Conservation (phyloP, 2,113 vertebrate species). For the Psephotus haematonotus region DNA sequence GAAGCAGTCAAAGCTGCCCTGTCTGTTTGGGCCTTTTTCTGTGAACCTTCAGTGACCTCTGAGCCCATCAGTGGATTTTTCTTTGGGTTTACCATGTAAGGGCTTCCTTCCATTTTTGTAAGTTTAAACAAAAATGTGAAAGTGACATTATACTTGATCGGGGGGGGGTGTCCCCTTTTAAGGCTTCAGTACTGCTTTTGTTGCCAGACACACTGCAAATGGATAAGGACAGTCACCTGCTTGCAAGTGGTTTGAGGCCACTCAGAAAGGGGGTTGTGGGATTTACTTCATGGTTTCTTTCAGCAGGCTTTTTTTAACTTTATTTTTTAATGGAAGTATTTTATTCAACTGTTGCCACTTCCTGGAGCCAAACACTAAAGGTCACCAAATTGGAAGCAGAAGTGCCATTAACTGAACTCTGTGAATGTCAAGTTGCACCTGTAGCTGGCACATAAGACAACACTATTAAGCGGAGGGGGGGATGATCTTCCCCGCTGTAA, state of each 20-base stretch:
- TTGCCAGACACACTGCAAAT: neutral
- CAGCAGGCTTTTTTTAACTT: neutral
- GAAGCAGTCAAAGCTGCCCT: neutral
- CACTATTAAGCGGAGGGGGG: neutral
- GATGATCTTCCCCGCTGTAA: neutral
- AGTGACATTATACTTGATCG: conserved; percentile 7
- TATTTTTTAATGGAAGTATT: conserved; percentile 12
- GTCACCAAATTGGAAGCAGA: conserved; percentile 73
- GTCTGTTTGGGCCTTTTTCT: neutral
- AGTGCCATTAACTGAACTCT: conserved; percentile 75
- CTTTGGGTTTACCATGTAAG: conserved; percentile 53
- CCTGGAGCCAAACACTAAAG: conserved; percentile 64
- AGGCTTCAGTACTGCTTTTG: neutral
- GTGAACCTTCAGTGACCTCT: conserved; percentile 8
- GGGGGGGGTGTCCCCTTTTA: neutral
- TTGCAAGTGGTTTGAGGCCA: neutral
- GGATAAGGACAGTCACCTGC: neutral
- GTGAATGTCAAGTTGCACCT: conserved; percentile 63
- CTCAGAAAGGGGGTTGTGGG: neutral
- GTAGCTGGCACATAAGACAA: conserved; percentile 55
- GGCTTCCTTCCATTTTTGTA: conserved; percentile 45
- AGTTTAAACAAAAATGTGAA: conserved; percentile 54
- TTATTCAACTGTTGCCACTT: conserved; percentile 50
- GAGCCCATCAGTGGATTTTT: neutral
- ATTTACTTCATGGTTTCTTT: neutral